A percentile compares a stretch with the other conserved stretches of the same genome.
Evolutionary conservation across 2,888 invertebrate species (phyloP).

Genomic region (Andrena haemorrhoa): DNA sequence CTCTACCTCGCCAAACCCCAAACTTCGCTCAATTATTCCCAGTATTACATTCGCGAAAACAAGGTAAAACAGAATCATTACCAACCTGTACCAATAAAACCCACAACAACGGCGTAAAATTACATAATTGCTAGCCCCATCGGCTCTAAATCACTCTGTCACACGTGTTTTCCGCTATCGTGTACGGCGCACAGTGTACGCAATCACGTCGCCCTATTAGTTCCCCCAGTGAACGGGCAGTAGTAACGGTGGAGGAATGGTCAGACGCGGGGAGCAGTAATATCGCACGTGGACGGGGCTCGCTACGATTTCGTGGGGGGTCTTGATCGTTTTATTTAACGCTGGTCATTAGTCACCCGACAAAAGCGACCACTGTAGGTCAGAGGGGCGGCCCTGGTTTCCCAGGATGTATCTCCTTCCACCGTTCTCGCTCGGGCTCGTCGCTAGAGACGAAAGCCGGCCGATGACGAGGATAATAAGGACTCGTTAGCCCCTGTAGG

Average conservation of each 20-base stretch:
- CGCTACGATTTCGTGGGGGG: background rate
- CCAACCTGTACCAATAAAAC: background rate
- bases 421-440: slow-evolving; percentile 23
- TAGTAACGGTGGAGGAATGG: slow-evolving; percentile 11
- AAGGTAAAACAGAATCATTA: background rate
- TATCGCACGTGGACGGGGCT: background rate
- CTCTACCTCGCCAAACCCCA: no score
- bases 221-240: slow-evolving; percentile 10
- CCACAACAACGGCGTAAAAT: background rate
- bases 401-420: slow-evolving; percentile 9
- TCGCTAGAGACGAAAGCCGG: slow-evolving; percentile 48
- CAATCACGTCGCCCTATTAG: slow-evolving; percentile 11
- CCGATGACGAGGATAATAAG: slow-evolving; percentile 70
- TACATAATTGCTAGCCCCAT: slow-evolving; percentile 1
- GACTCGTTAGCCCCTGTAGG: slow-evolving; percentile 60
- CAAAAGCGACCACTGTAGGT: slow-evolving; percentile 49
- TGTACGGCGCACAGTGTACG: background rate
- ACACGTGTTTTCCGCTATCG: slow-evolving; percentile 8
- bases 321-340: slow-evolving; percentile 61
- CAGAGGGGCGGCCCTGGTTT: slow-evolving; percentile 13
- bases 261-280: slow-evolving; percentile 20
- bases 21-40: background rate
- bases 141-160: slow-evolving; percentile 18
- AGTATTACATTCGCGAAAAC: background rate
- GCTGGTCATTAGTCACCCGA: slow-evolving; percentile 66